Evolutionary conservation across 2,888 invertebrate species (phyloP).

Genomic region (Tenodera sinensis): DNA sequence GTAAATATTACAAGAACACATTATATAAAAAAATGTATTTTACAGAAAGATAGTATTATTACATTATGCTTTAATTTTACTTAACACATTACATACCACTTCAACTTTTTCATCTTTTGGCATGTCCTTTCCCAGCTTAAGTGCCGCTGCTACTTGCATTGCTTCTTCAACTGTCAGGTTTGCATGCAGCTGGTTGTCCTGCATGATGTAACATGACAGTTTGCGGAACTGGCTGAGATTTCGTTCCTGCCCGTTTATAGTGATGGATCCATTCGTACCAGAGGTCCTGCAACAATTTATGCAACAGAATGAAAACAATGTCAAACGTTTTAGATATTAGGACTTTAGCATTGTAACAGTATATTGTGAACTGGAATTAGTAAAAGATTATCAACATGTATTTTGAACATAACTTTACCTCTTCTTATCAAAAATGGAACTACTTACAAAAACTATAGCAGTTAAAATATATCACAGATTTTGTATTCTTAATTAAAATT

Average conservation of each 20-base stretch:
- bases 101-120: constrained; percentile 68
- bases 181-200: constrained; percentile 87
- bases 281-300: constrained; percentile 58
- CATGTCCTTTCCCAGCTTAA: constrained; percentile 77
- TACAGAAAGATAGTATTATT: too few relatives aligned
- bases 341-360: too few relatives aligned
- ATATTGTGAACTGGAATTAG: too few relatives aligned
- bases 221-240: constrained; percentile 85
- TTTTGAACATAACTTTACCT: too few relatives aligned
- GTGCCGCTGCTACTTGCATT: constrained; percentile 87
- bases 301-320: constrained; percentile 25
- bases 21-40: too few relatives aligned
- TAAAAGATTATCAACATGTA: too few relatives aligned
- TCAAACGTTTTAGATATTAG: background rate
- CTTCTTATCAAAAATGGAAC: too few relatives aligned
- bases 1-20: too few relatives aligned
- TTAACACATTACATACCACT: constrained; percentile 61
- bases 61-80: too few relatives aligned
- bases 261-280: constrained; percentile 77
- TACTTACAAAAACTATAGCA: too few relatives aligned
- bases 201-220: constrained; percentile 95
- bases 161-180: constrained; percentile 92
- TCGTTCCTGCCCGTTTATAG: constrained; percentile 79
- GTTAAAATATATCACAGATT: too few relatives aligned
- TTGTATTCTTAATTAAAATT: too few relatives aligned